A percentile compares a stretch with the other conserved stretches of the same genome.
These are phyloP conservation scores for Colistium nudipinnis DNA, from an alignment of 2,113 vertebrate genomes.

Conservation along the genomic window DNA sequence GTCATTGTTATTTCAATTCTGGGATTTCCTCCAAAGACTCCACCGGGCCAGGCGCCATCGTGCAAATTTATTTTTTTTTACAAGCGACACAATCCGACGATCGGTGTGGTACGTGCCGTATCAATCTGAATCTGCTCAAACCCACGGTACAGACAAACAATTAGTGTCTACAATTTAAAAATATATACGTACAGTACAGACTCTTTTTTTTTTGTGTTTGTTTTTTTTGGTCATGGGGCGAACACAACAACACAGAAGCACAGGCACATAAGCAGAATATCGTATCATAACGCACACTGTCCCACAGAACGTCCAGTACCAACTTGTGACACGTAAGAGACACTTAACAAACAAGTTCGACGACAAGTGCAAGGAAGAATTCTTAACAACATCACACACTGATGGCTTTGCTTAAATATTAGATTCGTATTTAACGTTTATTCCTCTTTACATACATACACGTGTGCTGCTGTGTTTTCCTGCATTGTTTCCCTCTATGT, in stretches of 20 bases:
- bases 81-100: conserved; percentile 47
- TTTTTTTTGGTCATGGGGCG: conserved; percentile 85
- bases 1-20: background rate
- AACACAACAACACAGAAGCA: conserved; percentile 80
- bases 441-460: conserved; percentile 81
- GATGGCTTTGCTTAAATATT: conserved; percentile 89
- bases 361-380: conserved; percentile 95
- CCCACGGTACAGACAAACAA: conserved; percentile 61
- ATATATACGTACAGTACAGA: conserved; percentile 82
- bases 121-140: conserved; percentile 54
- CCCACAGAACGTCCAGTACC: conserved; percentile 82
- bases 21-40: conserved; percentile 25
- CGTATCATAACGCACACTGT: conserved; percentile 76
- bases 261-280: conserved; percentile 68
- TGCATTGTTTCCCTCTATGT: conserved; percentile 82
- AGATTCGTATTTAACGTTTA: conserved; percentile 85
- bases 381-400: conserved; percentile 87
- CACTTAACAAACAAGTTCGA: conserved; percentile 76
- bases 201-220: no score
- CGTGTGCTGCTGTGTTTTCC: conserved; percentile 53
- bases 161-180: conserved; percentile 72
- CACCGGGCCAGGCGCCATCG: conserved; percentile 37
- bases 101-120: conserved; percentile 31
- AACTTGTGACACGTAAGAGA: conserved; percentile 71
- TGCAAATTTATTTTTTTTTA: conserved; percentile 33